Evolutionary conservation across 2,113 vertebrate genomes (phyloP).

Genomic region (Oenanthe melanoleuca): DNA sequence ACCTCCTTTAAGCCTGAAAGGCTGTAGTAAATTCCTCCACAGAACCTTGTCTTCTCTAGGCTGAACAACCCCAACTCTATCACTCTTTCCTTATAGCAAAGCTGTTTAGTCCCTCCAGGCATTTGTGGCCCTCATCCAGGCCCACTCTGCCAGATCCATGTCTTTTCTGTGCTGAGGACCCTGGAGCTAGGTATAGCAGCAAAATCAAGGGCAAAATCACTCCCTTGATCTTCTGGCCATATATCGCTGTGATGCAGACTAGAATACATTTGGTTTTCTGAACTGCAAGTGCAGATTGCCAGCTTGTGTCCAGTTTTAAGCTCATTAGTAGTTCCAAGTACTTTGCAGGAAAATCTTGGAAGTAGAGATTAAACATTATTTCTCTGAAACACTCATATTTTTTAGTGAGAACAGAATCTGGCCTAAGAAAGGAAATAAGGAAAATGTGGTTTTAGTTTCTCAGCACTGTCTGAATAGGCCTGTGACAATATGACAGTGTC

Average conservation of each 20-base stretch:
- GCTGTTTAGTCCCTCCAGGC: background rate
- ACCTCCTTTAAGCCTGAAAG: background rate
- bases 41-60: background rate
- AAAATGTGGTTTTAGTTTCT: background rate
- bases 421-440: background rate
- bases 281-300: rapidly evolving
- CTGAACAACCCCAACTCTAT: background rate
- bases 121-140: rapidly evolving
- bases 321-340: background rate
- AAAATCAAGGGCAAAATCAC: background rate
- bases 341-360: background rate
- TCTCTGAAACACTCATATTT: background rate
- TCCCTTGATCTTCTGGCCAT: background rate
- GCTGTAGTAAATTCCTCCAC: background rate
- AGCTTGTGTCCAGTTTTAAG: background rate
- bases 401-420: background rate
- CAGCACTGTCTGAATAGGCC: background rate
- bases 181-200: rapidly evolving
- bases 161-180: background rate
- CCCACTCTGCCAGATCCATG: rapidly evolving
- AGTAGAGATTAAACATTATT: background rate
- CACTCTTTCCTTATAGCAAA: background rate
- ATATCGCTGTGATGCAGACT: background rate
- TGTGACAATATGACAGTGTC: background rate
- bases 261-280: rapidly evolving